These are phyloP conservation scores for Diarsia brunnea DNA, from an alignment of 2,888 invertebrate species.

Conservation along the genomic window DNA sequence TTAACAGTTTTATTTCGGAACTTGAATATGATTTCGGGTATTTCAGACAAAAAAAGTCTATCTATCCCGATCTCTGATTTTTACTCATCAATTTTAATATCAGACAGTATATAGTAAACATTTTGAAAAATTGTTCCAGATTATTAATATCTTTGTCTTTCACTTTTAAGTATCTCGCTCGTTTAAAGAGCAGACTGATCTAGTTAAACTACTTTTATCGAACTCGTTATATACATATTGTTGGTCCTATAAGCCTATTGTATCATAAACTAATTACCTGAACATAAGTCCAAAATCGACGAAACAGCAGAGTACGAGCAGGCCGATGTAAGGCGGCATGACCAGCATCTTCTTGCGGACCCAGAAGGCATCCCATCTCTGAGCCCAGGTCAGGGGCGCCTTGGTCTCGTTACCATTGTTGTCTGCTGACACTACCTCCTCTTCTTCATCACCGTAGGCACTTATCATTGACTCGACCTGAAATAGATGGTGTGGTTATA, in stretches of 20 bases:
- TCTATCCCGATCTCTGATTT: too few relatives aligned
- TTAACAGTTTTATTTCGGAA: too few relatives aligned
- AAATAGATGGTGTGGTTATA: neutral
- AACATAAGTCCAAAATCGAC: slow-evolving; percentile 92
- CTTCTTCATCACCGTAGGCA: slow-evolving; percentile 84
- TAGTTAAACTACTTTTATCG: neutral
- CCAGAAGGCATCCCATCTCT: slow-evolving; percentile 87
- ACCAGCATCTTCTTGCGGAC: slow-evolving; percentile 87
- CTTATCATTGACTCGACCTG: slow-evolving; percentile 88
- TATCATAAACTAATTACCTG: slow-evolving; percentile 80
- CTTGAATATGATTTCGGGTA: too few relatives aligned
- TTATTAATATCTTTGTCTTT: too few relatives aligned
- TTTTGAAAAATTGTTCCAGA: neutral
- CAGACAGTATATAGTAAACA: too few relatives aligned
- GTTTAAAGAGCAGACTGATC: neutral
- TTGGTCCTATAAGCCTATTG: neutral
- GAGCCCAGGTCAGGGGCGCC: slow-evolving; percentile 82
- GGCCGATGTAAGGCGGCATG: slow-evolving; percentile 89
- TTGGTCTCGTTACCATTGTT: slow-evolving; percentile 88
- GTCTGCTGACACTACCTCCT: slow-evolving; percentile 85
- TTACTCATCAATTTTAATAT: too few relatives aligned
- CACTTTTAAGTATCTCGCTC: too few relatives aligned
- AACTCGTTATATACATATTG: too few relatives aligned
- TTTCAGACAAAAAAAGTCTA: too few relatives aligned
- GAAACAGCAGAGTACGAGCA: slow-evolving; percentile 89